Evolutionary conservation across 2,797 vertebrate genomes (phyloP).

Genomic region (Amblyraja radiata): DNA sequence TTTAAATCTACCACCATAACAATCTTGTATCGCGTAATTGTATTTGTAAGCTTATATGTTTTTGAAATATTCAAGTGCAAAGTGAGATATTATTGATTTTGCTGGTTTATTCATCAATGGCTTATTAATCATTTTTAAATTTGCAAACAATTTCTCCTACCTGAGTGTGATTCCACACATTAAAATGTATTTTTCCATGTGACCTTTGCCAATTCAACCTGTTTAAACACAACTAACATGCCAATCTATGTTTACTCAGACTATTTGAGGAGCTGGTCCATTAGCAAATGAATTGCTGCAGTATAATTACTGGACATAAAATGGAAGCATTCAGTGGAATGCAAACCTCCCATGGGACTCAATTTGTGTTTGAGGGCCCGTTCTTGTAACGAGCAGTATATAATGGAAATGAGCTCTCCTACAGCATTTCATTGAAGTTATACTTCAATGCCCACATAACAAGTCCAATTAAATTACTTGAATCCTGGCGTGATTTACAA

Average conservation of each 20-base stretch:
- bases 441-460: conserved; percentile 9
- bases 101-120: no score
- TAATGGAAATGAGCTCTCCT: background rate
- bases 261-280: background rate
- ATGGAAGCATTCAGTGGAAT: background rate
- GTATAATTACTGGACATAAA: conserved; percentile 13
- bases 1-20: no score
- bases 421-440: background rate
- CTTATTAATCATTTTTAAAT: conserved; percentile 5
- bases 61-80: background rate
- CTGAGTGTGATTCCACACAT: background rate
- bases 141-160: no score
- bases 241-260: conserved; percentile 19
- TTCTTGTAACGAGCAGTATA: background rate
- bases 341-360: background rate
- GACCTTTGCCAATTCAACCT: conserved; percentile 7
- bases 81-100: background rate
- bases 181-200: background rate
- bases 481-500: background rate
- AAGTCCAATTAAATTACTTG: conserved; percentile 11
- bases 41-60: background rate
- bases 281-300: conserved; percentile 24
- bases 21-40: background rate
- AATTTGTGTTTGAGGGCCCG: conserved; percentile 2
- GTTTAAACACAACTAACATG: background rate